Evolutionary conservation across 2,888 invertebrate genomes (phyloP).

Genomic region (Scaptomyza parva): DNA sequence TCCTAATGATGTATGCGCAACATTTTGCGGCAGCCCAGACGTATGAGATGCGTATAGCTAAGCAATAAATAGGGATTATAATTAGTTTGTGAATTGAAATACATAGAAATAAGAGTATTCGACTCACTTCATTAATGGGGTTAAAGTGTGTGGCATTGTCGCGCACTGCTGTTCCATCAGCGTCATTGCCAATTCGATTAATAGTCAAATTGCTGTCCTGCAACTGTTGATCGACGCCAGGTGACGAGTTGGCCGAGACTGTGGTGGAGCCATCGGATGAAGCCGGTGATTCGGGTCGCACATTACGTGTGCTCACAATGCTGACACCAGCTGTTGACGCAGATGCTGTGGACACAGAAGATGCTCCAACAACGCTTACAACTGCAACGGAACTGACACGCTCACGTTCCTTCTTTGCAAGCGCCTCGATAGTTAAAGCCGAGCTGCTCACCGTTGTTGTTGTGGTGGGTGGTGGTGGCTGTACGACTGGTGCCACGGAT

Average conservation of each 20-base stretch:
- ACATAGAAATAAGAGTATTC: not conserved
- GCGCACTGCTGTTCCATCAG: slow-evolving; percentile 22
- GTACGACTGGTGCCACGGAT: slow-evolving; percentile 48
- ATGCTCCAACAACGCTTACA: slow-evolving; percentile 30
- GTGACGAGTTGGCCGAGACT: slow-evolving; percentile 94
- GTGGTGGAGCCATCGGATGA: slow-evolving; percentile 91
- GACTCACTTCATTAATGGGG: slow-evolving; percentile 83
- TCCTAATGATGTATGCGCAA: slow-evolving; percentile 45
- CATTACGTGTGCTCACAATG: slow-evolving; percentile 54
- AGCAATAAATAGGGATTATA: slow-evolving; percentile 18
- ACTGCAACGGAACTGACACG: slow-evolving; percentile 35
- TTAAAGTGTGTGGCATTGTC: slow-evolving; percentile 83
- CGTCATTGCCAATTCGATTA: slow-evolving; percentile 71
- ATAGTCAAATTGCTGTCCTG: slow-evolving; percentile 82
- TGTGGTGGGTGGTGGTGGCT: slow-evolving; percentile 38
- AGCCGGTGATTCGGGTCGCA: slow-evolving; percentile 83
- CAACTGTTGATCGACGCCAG: slow-evolving; percentile 87
- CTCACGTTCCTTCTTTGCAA: slow-evolving; percentile 76
- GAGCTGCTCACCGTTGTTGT: slow-evolving; percentile 40
- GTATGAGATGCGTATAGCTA: slow-evolving; percentile 83
- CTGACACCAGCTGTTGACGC: slow-evolving; percentile 35
- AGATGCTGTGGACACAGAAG: slow-evolving; percentile 39
- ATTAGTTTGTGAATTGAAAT: not conserved
- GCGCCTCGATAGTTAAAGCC: slow-evolving; percentile 66
- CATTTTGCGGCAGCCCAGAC: slow-evolving; percentile 61